These are phyloP conservation scores for Toxonevra muliebris DNA, from an alignment of 2,888 invertebrate genomes.

Conservation along the genomic window DNA sequence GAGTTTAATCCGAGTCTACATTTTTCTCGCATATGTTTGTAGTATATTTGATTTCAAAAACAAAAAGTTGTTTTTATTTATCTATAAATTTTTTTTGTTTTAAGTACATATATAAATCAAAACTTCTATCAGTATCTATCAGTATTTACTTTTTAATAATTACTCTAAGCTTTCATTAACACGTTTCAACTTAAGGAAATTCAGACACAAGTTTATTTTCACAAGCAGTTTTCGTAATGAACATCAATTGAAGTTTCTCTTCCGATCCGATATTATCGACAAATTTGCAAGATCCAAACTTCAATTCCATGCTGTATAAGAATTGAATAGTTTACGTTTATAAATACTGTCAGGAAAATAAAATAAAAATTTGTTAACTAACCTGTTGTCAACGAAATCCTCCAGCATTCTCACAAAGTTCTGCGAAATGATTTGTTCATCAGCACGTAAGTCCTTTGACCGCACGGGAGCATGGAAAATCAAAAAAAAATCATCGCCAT, in stretches of 20 bases:
- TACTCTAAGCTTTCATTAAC: no score
- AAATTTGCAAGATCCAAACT: slow-evolving; percentile 48
- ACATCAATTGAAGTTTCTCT: slow-evolving; percentile 39
- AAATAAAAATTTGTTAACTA: not conserved
- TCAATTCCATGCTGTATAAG: slow-evolving; percentile 34
- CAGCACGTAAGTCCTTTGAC: slow-evolving; percentile 26
- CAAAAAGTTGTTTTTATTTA: no score
- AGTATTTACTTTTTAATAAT: no score
- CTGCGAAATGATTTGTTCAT: slow-evolving; percentile 43
- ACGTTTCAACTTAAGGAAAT: slow-evolving; percentile 29
- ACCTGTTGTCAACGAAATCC: slow-evolving; percentile 41
- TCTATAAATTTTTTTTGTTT: no score
- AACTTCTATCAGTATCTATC: no score
- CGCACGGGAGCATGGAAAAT: slow-evolving; percentile 45
- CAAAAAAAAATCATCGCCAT: slow-evolving; percentile 53
- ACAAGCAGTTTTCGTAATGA: slow-evolving; percentile 44
- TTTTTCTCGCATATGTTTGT: no score
- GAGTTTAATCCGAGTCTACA: no score
- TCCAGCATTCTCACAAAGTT: slow-evolving; percentile 52
- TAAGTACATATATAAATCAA: no score
- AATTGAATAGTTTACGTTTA: not conserved
- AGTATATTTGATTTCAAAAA: no score
- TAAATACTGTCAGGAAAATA: not conserved
- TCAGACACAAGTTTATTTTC: slow-evolving; percentile 31
- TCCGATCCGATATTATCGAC: slow-evolving; percentile 40